phyloP scores from a whole-genome alignment of 2,888 invertebrate genomes.

The Dichetophora obliterata region DNA sequence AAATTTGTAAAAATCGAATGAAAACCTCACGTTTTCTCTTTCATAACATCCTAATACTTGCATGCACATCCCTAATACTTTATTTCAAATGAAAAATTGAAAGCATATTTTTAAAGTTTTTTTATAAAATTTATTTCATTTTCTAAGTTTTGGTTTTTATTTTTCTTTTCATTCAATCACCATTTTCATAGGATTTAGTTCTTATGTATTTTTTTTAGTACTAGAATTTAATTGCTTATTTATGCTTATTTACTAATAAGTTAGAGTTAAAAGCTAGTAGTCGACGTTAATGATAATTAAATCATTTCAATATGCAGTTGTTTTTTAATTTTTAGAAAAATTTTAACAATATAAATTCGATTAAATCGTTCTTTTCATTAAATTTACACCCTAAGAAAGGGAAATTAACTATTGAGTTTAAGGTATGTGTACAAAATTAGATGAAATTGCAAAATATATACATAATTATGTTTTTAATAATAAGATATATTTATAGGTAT shows the following conservation, averaged over 20 bases:
- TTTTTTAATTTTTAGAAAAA: not conserved
- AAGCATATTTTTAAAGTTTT: not conserved
- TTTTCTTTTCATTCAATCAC: not conserved
- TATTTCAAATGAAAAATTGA: no score
- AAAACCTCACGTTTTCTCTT: no score
- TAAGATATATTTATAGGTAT: not conserved
- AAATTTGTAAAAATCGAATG: no score
- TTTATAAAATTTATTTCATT: slow-evolving; percentile 34
- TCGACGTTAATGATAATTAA: slow-evolving; percentile 7
- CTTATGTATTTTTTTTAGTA: not conserved
- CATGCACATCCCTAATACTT: no score
- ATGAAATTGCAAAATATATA: not conserved
- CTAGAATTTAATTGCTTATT: slow-evolving; percentile 32
- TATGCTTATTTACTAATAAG: slow-evolving; percentile 23
- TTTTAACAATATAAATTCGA: slow-evolving; percentile 65
- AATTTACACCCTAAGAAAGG: not conserved
- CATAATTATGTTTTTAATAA: not conserved
- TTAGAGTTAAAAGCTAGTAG: slow-evolving; percentile 20
- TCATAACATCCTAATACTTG: no score
- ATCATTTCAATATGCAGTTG: not conserved
- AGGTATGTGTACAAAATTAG: slow-evolving; percentile 17
- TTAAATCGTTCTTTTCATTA: slow-evolving; percentile 58
- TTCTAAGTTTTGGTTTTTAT: not conserved
- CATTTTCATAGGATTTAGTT: not conserved
- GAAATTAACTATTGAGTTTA: not conserved